Percentiles rank a stretch among this genome's conserved stretches.
Conservation (phyloP, 2,113 vertebrate genomes). For the Chiloscyllium plagiosum region DNA sequence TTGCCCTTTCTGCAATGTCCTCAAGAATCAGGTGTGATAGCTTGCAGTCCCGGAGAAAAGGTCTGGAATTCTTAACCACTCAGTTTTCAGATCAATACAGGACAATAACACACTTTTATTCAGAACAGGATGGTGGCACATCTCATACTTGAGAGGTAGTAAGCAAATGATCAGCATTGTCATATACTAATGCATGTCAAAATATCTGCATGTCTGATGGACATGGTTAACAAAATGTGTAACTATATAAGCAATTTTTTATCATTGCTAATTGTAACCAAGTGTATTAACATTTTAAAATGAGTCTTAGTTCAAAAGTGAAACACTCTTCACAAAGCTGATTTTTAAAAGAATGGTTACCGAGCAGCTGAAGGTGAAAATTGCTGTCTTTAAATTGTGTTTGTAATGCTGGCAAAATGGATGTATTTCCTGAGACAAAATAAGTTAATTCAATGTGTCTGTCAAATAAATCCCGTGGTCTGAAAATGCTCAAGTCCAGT, state of each 20-base stretch:
- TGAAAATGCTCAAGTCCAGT: background rate
- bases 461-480: background rate
- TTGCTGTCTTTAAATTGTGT: background rate
- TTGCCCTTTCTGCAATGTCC: background rate
- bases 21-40: background rate
- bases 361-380: background rate
- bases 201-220: background rate
- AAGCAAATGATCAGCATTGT: background rate
- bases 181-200: background rate
- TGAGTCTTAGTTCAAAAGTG: background rate
- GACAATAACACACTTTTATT: background rate
- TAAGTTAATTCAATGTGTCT: background rate
- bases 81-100: background rate
- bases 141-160: background rate
- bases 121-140: background rate
- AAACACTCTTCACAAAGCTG: background rate
- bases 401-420: background rate
- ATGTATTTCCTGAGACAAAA: background rate
- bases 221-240: background rate
- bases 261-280: background rate
- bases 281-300: background rate
- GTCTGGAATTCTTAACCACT: background rate
- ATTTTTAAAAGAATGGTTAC: background rate
- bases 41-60: background rate
- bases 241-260: background rate